phyloP scores from a whole-genome alignment of 2,113 vertebrate species.

The Thermophis baileyi region DNA sequence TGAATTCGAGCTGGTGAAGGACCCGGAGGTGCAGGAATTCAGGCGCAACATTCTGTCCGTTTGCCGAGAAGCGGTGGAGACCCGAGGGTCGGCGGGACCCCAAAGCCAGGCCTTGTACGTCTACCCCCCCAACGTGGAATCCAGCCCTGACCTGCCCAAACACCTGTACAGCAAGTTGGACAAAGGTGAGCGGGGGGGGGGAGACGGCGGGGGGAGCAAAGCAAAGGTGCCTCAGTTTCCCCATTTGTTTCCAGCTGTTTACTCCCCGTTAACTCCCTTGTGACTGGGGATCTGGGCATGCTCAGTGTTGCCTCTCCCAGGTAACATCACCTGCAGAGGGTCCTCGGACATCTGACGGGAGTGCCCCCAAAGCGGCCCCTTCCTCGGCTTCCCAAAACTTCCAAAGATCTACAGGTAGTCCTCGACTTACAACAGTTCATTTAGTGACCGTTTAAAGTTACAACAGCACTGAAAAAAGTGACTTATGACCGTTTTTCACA shows the following conservation, averaged over 20 bases:
- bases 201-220: fast-evolving
- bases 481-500: too few relatives aligned
- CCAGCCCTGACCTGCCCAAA: constrained; percentile 70
- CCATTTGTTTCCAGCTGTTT: neutral
- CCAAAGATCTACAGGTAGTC: neutral
- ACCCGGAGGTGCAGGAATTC: constrained; percentile 68
- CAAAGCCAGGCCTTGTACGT: constrained; percentile 77
- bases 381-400: neutral
- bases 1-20: constrained; percentile 70
- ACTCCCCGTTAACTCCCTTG: neutral
- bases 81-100: constrained; percentile 70
- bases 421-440: too few relatives aligned
- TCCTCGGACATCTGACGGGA: neutral
- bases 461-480: too few relatives aligned
- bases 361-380: neutral
- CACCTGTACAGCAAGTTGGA: constrained; percentile 76
- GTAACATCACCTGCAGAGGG: too few relatives aligned
- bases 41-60: constrained; percentile 66
- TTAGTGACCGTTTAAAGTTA: too few relatives aligned
- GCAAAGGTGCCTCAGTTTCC: neutral
- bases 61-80: constrained; percentile 78
- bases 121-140: constrained; percentile 77
- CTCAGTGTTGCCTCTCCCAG: too few relatives aligned
- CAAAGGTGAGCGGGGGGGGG: constrained; percentile 62
- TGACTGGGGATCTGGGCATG: too few relatives aligned